A percentile compares a stretch with the other conserved stretches of the same genome.
Evolutionary conservation across 2,888 invertebrate species (phyloP).

Genomic region (Caenorhabditis angaria): DNA sequence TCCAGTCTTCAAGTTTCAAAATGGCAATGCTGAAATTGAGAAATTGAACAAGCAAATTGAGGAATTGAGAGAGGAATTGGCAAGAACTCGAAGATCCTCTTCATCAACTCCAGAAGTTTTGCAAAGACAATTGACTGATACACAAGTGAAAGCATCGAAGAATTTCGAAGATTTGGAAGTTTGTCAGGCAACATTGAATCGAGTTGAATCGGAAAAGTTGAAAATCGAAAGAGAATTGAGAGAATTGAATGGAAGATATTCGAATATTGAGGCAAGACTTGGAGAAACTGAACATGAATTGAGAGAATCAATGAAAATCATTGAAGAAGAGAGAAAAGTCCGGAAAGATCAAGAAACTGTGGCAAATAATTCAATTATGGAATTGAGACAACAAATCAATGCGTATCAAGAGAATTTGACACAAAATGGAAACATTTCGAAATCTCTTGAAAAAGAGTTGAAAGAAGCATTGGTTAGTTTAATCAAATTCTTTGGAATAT

Average conservation of each 20-base stretch:
- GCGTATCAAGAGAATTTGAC: not conserved
- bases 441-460: not conserved
- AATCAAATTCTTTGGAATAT: not conserved
- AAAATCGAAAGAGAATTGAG: not conserved
- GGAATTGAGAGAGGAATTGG: conserved; percentile 15
- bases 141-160: conserved; percentile 30
- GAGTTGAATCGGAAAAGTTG: conserved; percentile 25
- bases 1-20: conserved; percentile 39
- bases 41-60: conserved; percentile 14
- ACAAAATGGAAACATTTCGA: not conserved
- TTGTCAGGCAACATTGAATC: conserved; percentile 31
- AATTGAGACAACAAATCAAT: not conserved
- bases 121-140: conserved; percentile 21
- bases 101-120: not conserved
- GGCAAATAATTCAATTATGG: not conserved
- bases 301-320: conserved; percentile 5
- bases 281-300: conserved; percentile 7
- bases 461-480: not conserved
- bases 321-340: conserved; percentile 17
- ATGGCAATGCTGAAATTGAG: conserved; percentile 7
- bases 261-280: not conserved
- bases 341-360: conserved; percentile 5
- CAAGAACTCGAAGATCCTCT: conserved; percentile 13
- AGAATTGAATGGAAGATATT: conserved; percentile 10
- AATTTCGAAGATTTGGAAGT: conserved; percentile 44